Base-by-base conservation (phyloP, 2,888 invertebrate genomes). In the Aphodius sticticus region DNA sequence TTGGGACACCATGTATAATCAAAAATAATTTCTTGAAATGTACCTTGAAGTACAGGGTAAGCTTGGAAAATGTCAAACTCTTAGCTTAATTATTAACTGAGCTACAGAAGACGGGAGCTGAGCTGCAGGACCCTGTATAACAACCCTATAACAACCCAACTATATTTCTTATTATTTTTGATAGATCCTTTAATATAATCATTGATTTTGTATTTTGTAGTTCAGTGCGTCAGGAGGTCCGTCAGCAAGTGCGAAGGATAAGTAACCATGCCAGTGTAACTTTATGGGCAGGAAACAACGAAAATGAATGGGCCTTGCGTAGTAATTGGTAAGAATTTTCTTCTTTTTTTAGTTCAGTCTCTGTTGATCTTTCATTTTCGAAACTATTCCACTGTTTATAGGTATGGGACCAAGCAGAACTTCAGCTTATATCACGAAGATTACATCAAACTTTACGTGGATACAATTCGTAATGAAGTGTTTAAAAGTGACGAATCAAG, bases 271-370 rank as follows among this genome's bases (percentile, higher is more conserved):
- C 99, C 0, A 96, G 96, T 77, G 92, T 99, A 69, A 94, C 95
- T 0, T 85, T 98, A 0, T 98, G 97, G 94, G 96, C 97, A n/a
- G 97, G 95, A 5, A 99, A 99, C 88, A 99, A 99, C 87, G 99
- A 99, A 89, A 99, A 99, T 87, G 99, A 99, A 90, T 95, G 93
- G 5, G 98, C 97, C 0, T 87, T 98, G 6, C 91, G 93, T 75
- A 93, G 93, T 70, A 93, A 96, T 87, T 98, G 98, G 98, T 93
- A 91, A 86, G 88, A 83, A 14, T 36, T 76, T 72, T 74, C 72
- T 26, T 69, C 53, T 16, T 16, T 72, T 69, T 16, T 38, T 15
- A 26, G 16, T 38, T 36, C 14, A 37, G 71, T 37, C 26, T 26
- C 2, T 26, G 26, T 3, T 26, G 26, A 26, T 26, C 26, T 26